These are phyloP conservation scores for Paramormyrops hopkinsi DNA, from an alignment of 2,797 vertebrate genomes.

Conservation along the genomic window DNA sequence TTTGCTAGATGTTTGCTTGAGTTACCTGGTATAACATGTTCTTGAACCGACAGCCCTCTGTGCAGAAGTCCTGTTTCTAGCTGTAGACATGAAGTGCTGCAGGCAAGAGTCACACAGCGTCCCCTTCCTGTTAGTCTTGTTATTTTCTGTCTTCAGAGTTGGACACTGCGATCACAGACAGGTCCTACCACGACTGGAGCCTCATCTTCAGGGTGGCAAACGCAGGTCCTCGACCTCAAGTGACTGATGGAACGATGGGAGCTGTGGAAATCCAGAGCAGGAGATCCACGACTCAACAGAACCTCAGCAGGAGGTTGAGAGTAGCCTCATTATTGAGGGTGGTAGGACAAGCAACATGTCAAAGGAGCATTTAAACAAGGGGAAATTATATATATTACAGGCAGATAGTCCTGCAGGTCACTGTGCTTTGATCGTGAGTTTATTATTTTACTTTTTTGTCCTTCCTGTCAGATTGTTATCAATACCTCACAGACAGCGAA, in stretches of 20 bases:
- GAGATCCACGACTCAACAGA: conserved; percentile 25
- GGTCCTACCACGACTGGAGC: not conserved
- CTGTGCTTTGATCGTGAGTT: not conserved
- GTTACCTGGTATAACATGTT: not conserved
- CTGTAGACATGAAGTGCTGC: not conserved
- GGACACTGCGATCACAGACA: not conserved
- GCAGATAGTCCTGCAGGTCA: not conserved
- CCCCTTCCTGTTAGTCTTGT: not conserved
- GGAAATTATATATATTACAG: not conserved
- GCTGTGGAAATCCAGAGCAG: conserved; percentile 21
- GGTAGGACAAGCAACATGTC: not conserved
- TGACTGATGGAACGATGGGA: conserved; percentile 32
- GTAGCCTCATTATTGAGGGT: not conserved
- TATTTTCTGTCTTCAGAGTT: not conserved
- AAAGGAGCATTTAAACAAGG: conserved; percentile 12
- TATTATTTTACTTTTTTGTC: conserved; percentile 29
- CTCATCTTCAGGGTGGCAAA: conserved; percentile 9
- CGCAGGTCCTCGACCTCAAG: conserved; percentile 19
- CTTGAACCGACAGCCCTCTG: not conserved
- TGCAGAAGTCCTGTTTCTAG: not conserved
- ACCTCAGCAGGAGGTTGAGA: not conserved
- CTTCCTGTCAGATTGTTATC: conserved; percentile 34
- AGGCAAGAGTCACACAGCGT: not conserved
- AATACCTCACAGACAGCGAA: conserved; percentile 29
- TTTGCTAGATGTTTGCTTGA: not conserved